Percentiles rank a stretch among this genome's conserved stretches.
Evolutionary conservation across 2,797 vertebrate genomes (phyloP).

Genomic region (Peromyscus melanophrys): DNA sequence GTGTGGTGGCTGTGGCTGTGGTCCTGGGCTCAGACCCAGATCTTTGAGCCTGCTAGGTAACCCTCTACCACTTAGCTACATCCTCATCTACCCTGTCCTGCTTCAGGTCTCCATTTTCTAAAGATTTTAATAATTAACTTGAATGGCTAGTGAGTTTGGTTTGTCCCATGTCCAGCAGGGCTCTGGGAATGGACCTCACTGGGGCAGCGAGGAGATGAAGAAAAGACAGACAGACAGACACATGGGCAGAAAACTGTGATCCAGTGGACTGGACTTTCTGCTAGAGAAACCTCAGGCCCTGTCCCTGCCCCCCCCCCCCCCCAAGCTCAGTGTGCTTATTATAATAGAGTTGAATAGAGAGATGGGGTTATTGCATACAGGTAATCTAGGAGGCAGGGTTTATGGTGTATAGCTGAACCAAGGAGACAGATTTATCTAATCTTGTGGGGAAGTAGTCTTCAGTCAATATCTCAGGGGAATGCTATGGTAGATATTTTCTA

Average conservation of each 20-base stretch:
- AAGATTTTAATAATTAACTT: slow-evolving; percentile 34
- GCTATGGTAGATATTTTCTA: background rate
- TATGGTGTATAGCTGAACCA: background rate
- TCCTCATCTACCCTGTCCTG: background rate
- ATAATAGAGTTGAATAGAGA: background rate
- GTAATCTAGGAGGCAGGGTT: background rate
- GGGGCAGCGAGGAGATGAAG: background rate
- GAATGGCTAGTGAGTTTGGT: slow-evolving; percentile 7
- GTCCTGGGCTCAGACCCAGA: background rate
- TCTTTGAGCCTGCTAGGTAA: background rate
- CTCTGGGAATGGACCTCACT: background rate
- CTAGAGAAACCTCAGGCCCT: background rate
- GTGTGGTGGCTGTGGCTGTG: background rate
- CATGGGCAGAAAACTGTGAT: background rate
- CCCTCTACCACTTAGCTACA: background rate
- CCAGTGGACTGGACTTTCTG: background rate
- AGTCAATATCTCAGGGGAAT: background rate
- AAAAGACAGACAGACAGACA: background rate
- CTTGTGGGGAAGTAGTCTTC: background rate
- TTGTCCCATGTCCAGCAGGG: background rate
- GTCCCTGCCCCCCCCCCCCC: background rate
- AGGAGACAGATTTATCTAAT: background rate
- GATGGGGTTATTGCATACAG: background rate
- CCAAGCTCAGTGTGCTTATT: background rate
- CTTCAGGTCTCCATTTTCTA: background rate